Evolutionary conservation across 2,888 invertebrate genomes (phyloP), one percentile per base, ranked within the genome.

Genomic region (Spilosoma lubricipeda): DNA sequence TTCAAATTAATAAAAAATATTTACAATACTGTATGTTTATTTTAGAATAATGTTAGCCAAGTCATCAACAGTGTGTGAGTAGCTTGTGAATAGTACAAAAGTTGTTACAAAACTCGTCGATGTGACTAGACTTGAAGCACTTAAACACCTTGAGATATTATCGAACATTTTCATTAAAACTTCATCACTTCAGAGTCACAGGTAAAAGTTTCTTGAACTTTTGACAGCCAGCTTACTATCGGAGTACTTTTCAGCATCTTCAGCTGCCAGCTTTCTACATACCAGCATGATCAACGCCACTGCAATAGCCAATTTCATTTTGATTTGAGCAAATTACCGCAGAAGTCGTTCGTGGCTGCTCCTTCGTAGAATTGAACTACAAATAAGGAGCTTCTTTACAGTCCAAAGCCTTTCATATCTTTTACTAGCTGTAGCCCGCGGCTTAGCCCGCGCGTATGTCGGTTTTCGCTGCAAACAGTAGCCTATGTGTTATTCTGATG

Each of bases 221-320:
- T 56, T n/a, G 23, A 9, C 23, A n/a, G n/a, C n/a, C 33, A 33
- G n/a, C n/a, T 3, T 9, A n/a, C 8, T 52, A 9, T 23, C 3
- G 23, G 23, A 56, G 11, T 56, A n/a, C 8, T 56, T n/a, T n/a
- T 9, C 52, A 56, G n/a, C 52, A 56, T 74, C 73, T 27, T 69
- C 81, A 3, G 11, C n/a, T 4, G 71, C 67, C 30, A 74, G 39
- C 1, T 39, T 23, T 23, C 65, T 63, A 0, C 13, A 56, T 56
- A 59, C 59, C 30, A 63, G 30, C 18, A 63, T 63, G 18, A 63
- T 30, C 18, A 63, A 30, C 7, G 30, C 59, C 27, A 30, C 30
- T 18, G 18, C 63, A 30, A 63, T 7, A 63, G 30, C 5, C 30
- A 15, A 30, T 7, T 63, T 63, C 27, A 63, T 30, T 63, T 63